Conservation (phyloP, 2,888 invertebrate genomes). For the Amphipoea oculea region DNA sequence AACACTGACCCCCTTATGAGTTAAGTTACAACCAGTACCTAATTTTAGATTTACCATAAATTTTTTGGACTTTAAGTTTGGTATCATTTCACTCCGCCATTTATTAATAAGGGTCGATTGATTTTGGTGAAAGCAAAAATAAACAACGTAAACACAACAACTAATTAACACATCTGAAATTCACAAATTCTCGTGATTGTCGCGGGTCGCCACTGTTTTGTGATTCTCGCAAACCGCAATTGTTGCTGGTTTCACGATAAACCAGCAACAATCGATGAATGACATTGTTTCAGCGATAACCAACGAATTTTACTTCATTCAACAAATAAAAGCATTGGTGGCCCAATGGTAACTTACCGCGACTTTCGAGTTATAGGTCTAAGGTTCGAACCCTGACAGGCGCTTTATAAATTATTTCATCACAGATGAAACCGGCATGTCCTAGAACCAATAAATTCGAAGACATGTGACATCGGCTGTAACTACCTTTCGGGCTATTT, state of each 20-base stretch:
- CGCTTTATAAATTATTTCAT: not conserved
- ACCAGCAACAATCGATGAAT: not conserved
- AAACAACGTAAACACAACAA: not conserved
- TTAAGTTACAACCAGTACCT: not conserved
- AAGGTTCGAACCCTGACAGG: not conserved
- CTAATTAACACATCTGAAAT: not conserved
- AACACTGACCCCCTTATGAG: not conserved
- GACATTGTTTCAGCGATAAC: not conserved
- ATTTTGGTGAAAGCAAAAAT: not conserved
- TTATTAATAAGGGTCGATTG: no score
- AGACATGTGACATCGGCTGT: not conserved
- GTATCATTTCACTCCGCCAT: no score
- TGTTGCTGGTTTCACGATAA: not conserved
- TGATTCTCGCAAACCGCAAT: not conserved
- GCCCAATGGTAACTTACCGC: not conserved
- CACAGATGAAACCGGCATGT: not conserved
- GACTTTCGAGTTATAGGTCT: not conserved
- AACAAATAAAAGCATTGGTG: not conserved
- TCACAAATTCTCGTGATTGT: not conserved
- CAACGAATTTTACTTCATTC: not conserved
- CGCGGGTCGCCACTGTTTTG: no score
- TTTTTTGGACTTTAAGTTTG: no score
- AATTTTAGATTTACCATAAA: not conserved
- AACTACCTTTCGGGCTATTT: no score
- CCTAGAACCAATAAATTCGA: not conserved